Percentiles rank a stretch among this genome's conserved stretches.
Evolutionary conservation across 2,113 vertebrate species (phyloP).

Genomic region (Gymnobelideus leadbeateri): DNA sequence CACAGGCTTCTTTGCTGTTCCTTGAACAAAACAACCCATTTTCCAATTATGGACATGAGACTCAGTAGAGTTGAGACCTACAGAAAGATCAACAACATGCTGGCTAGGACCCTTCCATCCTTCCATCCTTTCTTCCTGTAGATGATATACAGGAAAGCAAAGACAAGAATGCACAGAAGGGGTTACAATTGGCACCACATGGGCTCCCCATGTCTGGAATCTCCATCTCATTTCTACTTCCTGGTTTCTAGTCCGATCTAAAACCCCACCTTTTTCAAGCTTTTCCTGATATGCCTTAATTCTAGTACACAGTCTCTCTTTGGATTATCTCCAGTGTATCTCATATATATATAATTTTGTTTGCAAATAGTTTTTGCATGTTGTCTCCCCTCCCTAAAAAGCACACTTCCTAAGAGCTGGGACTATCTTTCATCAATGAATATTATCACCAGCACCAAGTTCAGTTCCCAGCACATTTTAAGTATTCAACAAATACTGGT

Average conservation of each 20-base stretch:
- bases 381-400: not conserved
- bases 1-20: not conserved
- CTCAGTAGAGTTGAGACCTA: no score
- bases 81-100: no score
- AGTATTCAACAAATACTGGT: not conserved
- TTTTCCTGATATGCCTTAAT: not conserved
- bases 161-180: no score
- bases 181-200: no score
- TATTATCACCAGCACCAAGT: not conserved
- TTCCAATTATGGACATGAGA: not conserved
- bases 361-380: not conserved
- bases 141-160: no score
- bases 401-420: not conserved
- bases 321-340: not conserved
- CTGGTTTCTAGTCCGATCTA: not conserved
- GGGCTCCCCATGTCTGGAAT: not conserved
- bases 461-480: not conserved
- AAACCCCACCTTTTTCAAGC: not conserved
- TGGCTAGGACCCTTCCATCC: no score
- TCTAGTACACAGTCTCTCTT: not conserved
- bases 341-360: not conserved
- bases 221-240: no score
- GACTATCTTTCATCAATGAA: not conserved
- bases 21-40: not conserved
- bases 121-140: no score